phyloP scores from a whole-genome alignment of 1,140 invertebrate genomes.

The Tetragonula clypearis region DNA sequence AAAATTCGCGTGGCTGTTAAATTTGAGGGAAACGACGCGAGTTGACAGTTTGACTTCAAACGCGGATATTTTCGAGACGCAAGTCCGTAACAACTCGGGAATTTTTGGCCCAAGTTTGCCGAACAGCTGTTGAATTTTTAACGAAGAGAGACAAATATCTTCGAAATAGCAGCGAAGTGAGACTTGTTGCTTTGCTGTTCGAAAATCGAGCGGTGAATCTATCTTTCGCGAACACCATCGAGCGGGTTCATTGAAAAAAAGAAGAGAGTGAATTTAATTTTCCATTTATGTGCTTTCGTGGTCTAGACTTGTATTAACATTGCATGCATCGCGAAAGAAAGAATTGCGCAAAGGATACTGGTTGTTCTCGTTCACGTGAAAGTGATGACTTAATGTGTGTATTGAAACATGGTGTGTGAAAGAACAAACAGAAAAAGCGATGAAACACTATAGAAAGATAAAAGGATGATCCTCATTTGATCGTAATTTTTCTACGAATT shows the following conservation, averaged over 20 bases:
- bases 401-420: constrained; percentile 1
- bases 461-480: not conserved
- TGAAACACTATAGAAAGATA: constrained; percentile 3
- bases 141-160: not conserved
- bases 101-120: no score
- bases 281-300: not conserved
- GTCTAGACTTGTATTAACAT: not conserved
- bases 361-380: not conserved
- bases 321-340: constrained; percentile 6
- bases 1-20: not conserved
- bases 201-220: not conserved
- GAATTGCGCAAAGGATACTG: not conserved
- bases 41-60: not conserved
- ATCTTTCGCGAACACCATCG: not conserved
- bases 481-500: no score
- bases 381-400: not conserved
- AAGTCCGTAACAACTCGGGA: not conserved
- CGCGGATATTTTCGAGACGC: not conserved
- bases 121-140: not conserved
- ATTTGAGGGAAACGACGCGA: not conserved
- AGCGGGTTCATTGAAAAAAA: not conserved
- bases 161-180: not conserved
- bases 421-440: not conserved
- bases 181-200: not conserved
- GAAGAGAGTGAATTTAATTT: not conserved